Conservation (phyloP, 2,113 vertebrate species). For the Prunella fulvescens region DNA sequence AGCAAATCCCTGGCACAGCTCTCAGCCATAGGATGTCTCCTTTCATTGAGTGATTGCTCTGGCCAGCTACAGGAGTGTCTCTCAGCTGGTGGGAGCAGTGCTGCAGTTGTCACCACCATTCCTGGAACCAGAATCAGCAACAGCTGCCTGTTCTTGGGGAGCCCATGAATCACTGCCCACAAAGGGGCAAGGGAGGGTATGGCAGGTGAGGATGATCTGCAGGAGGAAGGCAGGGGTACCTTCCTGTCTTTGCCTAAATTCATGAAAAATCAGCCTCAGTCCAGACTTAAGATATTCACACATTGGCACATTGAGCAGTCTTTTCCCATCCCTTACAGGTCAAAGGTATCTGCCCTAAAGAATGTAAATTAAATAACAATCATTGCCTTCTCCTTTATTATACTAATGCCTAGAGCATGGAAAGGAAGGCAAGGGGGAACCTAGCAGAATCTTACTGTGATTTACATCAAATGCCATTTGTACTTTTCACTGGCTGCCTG, state of each 20-base stretch:
- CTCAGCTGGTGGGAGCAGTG: background rate
- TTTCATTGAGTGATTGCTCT: background rate
- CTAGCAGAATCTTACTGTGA: background rate
- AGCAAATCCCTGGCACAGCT: background rate
- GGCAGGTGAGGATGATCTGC: background rate
- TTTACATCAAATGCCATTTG: background rate
- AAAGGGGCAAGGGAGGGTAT: background rate
- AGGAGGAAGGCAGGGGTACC: background rate
- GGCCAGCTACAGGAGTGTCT: background rate
- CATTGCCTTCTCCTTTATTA: background rate
- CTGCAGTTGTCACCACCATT: background rate
- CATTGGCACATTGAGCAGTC: background rate
- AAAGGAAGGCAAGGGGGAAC: fast-evolving
- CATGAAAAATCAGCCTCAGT: background rate
- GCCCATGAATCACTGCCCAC: background rate
- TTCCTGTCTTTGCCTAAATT: background rate
- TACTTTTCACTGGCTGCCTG: background rate
- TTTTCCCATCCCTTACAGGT: background rate
- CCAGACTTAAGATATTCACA: background rate
- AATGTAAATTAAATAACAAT: background rate
- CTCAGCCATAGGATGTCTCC: background rate
- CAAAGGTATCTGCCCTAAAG: background rate
- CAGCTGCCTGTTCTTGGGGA: background rate
- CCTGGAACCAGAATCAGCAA: background rate
- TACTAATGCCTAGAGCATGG: background rate